Evolutionary conservation across 2,888 invertebrate genomes (phyloP), one percentile per base, ranked within the genome.

Genomic region (Oscheius onirici): DNA sequence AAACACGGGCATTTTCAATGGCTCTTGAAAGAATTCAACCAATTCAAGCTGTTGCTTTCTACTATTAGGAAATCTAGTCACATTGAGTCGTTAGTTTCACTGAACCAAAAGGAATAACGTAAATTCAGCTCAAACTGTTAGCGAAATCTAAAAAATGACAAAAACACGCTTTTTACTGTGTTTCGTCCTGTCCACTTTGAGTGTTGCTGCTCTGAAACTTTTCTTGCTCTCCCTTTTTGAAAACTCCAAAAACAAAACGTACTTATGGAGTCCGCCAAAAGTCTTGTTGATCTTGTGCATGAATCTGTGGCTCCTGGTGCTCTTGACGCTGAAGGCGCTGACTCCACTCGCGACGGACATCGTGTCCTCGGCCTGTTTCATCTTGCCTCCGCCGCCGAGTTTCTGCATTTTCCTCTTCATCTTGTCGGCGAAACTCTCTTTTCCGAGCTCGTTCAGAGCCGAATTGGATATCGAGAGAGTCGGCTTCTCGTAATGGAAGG

Each of bases 401-500:
- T 72, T 68, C n/a, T 77, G 74, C 60, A 82, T 80, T 69, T 82
- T 82, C 24, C 73, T 65, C 72, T 80, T 82, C 77, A 82, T 79
- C 44, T 69, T 75, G 69, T 79, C 76, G 22, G 77, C 40, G 10
- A 57, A 67, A 10, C 55, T 58, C 26, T 66, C 57, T 75, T 81
- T 82, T 15, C 72, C 80, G 55, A 82, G 74, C 52, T 72, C 75
- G 66, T 80, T 82, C 52, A 82, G 58, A 3, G 76, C 79, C 40
- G 78, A 69, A 55, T 76, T 79, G 10, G 82, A 83, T 41, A 86
- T 71, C 15, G 83, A 84, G 58, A 76, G 71, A 8, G 75, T 69
- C 22, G 81, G 74, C 46, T 79, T 79, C 65, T 79, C 78, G 67
- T 79, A 83, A 20, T 70, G 57, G 70, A 86, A 84, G n/a, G 79